These are phyloP conservation scores for Lasius fuliginosus DNA, from an alignment of 2,888 invertebrate species.

Conservation along the genomic window DNA sequence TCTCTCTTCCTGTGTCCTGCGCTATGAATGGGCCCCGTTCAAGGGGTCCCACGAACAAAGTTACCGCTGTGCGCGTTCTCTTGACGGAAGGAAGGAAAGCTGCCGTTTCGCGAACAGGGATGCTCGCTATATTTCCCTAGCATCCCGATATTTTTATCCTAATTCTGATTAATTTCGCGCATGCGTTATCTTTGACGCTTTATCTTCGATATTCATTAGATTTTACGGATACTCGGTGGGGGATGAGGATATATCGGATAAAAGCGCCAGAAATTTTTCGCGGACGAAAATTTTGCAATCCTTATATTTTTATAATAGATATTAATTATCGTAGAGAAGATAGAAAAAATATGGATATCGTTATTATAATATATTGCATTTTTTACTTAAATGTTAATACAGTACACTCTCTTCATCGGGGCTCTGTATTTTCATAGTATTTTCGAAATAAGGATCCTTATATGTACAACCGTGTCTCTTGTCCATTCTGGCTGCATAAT, in stretches of 20 bases:
- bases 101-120: neutral
- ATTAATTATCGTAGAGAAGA: neutral
- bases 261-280: neutral
- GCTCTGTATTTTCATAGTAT: neutral
- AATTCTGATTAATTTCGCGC: neutral
- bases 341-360: neutral
- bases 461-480: neutral
- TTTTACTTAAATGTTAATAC: neutral
- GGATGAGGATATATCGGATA: neutral
- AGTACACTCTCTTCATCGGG: neutral
- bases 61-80: conserved; percentile 52
- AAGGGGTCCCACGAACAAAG: conserved; percentile 70
- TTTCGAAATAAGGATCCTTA: neutral
- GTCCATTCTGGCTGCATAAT: conserved; percentile 14
- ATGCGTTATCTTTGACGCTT: neutral
- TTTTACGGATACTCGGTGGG: neutral
- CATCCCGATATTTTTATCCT: neutral
- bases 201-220: neutral
- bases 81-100: conserved; percentile 25
- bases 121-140: neutral
- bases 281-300: neutral
- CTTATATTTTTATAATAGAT: neutral
- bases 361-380: neutral
- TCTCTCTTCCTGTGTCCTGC: conserved; percentile 46
- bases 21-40: conserved; percentile 77